Evolutionary conservation across 2,888 invertebrate species (phyloP).

Genomic region (Caradrina clavipalpis): DNA sequence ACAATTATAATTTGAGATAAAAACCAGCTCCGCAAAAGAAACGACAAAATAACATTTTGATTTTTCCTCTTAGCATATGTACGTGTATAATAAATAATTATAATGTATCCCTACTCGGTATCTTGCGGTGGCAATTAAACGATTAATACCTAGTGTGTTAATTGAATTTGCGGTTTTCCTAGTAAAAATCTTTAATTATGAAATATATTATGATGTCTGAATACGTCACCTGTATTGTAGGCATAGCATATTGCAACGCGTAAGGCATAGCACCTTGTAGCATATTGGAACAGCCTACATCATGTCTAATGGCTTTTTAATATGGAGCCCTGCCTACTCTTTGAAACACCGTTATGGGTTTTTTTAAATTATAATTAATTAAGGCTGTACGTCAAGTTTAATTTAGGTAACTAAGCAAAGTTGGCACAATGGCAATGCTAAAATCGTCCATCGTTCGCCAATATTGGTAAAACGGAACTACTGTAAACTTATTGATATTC

Average conservation of each 20-base stretch:
- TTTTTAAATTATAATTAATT: not conserved
- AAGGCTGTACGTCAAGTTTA: not conserved
- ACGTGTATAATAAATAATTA: slow-evolving; percentile 16
- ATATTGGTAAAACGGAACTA: slow-evolving; percentile 57
- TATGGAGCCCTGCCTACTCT: not conserved
- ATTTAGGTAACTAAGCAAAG: slow-evolving; percentile 19
- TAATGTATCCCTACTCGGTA: slow-evolving; percentile 9
- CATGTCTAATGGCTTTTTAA: not conserved
- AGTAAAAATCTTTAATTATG: slow-evolving; percentile 13
- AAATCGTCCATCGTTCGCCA: slow-evolving; percentile 37
- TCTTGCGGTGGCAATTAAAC: slow-evolving; percentile 45
- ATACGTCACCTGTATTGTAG: not conserved
- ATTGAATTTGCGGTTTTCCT: slow-evolving; percentile 54
- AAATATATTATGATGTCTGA: not conserved
- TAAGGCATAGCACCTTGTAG: no score
- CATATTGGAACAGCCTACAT: not conserved
- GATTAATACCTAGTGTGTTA: slow-evolving; percentile 20
- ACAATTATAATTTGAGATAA: slow-evolving; percentile 74
- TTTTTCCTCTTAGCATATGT: slow-evolving; percentile 57
- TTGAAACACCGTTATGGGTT: slow-evolving; percentile 2
- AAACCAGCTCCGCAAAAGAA: slow-evolving; percentile 67
- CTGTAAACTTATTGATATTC: slow-evolving; percentile 57
- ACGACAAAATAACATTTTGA: slow-evolving; percentile 50
- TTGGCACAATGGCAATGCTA: slow-evolving; percentile 42
- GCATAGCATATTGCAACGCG: no score